Base-by-base conservation (phyloP, 2,113 vertebrate genomes). In the Boleophthalmus pectinirostris region DNA sequence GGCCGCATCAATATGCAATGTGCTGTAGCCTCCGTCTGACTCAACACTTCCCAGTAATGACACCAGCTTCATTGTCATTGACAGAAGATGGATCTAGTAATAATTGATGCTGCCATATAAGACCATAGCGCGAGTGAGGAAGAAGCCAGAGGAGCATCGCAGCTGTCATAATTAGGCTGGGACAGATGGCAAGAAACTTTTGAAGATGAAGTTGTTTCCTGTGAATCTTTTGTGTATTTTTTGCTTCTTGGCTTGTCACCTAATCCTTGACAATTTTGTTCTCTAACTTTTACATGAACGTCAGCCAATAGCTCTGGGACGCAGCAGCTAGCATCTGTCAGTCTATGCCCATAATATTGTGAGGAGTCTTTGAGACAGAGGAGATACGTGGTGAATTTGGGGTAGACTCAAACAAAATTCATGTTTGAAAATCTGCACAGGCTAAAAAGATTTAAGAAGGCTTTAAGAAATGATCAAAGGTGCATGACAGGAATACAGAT, bases 31-130 rank as follows among this genome's bases (percentile, higher is more conserved):
- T 1, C 20, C 53, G 35, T 72, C 71, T 75, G 66, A 79, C 68
- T 75, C 33, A 11, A 75, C 58, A 65, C 23, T 67, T 77, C 61
- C 63, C 72, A 47, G 53, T 23, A 72, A 69, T 38, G 33, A 74
- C 56, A 73, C 64, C 72, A 87, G 83, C 73, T 80, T 85, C 75
- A 78, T 88, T 63, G 57, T 74, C 70, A 66, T 43, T 64, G 18
- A 64, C 61, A 20, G 33, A 38, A 20, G 70, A 68, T 63, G 81
- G 68, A 73, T 54, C 38, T 67, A 76, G 74, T 43, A 84, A 89
- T 87, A 89, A 83, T 90, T 90, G 58, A 89, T 87, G 74, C 29
- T 49, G 70, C 71, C 67, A 69, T 85, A 90, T 58, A 87, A 87
- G 68, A 70, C 76, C 69, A 33, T 61, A 74, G 74, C 79, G 80